Conservation (phyloP, 2,888 invertebrate species). For the Toxonevra muliebris region DNA sequence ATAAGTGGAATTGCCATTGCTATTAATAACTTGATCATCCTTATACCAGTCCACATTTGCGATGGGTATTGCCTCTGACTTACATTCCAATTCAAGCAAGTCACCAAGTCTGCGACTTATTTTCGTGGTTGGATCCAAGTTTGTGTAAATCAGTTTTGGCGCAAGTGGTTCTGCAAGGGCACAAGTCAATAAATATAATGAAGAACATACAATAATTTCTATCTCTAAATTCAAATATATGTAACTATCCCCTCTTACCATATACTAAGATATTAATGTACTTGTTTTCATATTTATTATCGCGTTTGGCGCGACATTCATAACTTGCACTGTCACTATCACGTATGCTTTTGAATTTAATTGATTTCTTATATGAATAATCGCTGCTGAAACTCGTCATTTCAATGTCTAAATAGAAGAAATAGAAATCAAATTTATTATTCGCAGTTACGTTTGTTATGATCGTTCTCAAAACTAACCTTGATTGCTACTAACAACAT, state of each 20-base stretch:
- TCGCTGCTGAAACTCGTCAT: slow-evolving; percentile 46
- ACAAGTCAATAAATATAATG: neutral
- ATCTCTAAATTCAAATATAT: too few species aligned
- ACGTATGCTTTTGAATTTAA: slow-evolving; percentile 60
- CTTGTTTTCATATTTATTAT: slow-evolving; percentile 50
- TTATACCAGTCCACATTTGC: slow-evolving; percentile 77
- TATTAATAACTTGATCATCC: slow-evolving; percentile 62
- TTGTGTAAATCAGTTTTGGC: slow-evolving; percentile 65
- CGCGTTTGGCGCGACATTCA: slow-evolving; percentile 58
- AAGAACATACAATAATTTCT: too few species aligned
- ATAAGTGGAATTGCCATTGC: slow-evolving; percentile 58
- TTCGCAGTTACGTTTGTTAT: neutral
- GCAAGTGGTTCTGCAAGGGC: slow-evolving; percentile 61
- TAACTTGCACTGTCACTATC: slow-evolving; percentile 62
- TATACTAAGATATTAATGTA: slow-evolving; percentile 58
- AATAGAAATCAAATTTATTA: neutral
- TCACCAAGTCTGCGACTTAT: slow-evolving; percentile 58
- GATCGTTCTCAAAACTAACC: slow-evolving; percentile 29
- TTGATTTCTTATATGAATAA: slow-evolving; percentile 59
- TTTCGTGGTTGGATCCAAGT: slow-evolving; percentile 64
- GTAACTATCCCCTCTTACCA: slow-evolving; percentile 52
- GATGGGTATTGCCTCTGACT: slow-evolving; percentile 71
- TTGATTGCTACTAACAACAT: slow-evolving; percentile 40
- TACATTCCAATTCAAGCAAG: slow-evolving; percentile 62
- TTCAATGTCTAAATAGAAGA: slow-evolving; percentile 41